Base-by-base conservation (phyloP, 2,888 invertebrate genomes). In the Drosophila putrida region DNA sequence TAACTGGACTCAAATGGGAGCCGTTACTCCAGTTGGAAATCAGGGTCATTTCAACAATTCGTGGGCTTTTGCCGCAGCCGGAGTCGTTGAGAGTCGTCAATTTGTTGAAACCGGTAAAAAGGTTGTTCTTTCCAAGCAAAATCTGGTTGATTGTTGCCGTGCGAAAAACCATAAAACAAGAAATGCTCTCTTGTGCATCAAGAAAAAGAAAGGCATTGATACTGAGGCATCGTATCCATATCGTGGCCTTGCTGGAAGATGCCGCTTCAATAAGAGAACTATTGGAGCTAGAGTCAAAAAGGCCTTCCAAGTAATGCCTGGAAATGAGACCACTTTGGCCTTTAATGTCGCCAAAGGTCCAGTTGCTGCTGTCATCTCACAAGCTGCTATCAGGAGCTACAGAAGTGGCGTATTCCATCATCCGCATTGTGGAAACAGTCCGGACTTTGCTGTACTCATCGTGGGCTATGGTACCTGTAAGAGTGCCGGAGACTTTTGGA, bases 31-130 rank as follows among this genome's bases (percentile, higher is more conserved):
- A 10, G 79, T 74, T 3, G 4, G 2, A 2, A 15, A 38, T 15
- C 44, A 63, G 50, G 75, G 46, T 1, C 59, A 67, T 9, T 68
- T 62, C 13, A 59, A 78, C 25, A 62, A 51, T 8, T 73, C 78
- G 6, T 75, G 78, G 78, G 78, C 67, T 41, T 78, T 75, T 44
- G 74, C 78, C 3, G 54, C 61, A 1, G 58, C 74, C 15, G 74
- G 58, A 4, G 66, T 43, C 1, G 27, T 55, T 0, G 67, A 59
- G 44, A 75, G 78, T 31, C 74, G 47, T 9, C 25, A 62, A 36
- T 66, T 71, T n/a, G 11, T 77, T 0, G 33, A 31, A 1, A 15
- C 4, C 0, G 54, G 71, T 4, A 39, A 27, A 5, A 9, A 70
- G 50, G 4, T 5, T 2, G 8, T 15, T 4, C 71, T 77, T 0